Percentiles rank a stretch among this genome's conserved stretches.
Conservation (phyloP, 2,888 invertebrate species). For the Embidobia sp. region DNA sequence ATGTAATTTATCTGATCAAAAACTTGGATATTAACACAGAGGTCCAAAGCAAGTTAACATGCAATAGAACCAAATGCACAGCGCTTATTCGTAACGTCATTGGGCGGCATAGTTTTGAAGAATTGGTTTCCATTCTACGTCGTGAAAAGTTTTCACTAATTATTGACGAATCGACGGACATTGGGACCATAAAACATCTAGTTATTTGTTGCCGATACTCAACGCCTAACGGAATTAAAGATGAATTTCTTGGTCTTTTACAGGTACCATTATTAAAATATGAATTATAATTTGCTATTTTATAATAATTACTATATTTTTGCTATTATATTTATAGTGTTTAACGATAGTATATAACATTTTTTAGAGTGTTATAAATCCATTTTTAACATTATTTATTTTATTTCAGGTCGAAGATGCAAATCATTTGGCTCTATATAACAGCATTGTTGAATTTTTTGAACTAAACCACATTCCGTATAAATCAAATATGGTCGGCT, state of each 20-base stretch:
- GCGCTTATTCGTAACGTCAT: conserved; percentile 28
- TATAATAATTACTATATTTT: background rate
- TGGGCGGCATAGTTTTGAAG: conserved; percentile 2
- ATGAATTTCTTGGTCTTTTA: conserved; percentile 34
- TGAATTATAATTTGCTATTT: too few species aligned
- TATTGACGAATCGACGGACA: conserved; percentile 36
- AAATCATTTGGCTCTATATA: conserved; percentile 9
- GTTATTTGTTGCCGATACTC: conserved; percentile 19
- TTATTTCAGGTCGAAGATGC: conserved; percentile 32
- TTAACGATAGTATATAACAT: too few species aligned
- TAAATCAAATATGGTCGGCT: conserved; percentile 71
- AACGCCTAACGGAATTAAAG: background rate
- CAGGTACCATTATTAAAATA: too few species aligned
- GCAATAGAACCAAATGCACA: conserved; percentile 29
- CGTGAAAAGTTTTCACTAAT: conserved; percentile 19
- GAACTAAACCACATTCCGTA: conserved; percentile 8
- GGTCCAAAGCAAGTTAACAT: conserved; percentile 9
- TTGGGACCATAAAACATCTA: conserved; percentile 7
- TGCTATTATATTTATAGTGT: too few species aligned
- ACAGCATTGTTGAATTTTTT: conserved; percentile 29
- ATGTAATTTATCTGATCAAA: conserved; percentile 12
- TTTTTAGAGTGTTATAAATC: background rate
- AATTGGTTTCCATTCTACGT: background rate
- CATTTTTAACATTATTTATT: background rate
- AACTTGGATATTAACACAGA: conserved; percentile 26